Base-by-base conservation (phyloP, 2,888 invertebrate genomes). In the Himalopsyche tibetana region DNA sequence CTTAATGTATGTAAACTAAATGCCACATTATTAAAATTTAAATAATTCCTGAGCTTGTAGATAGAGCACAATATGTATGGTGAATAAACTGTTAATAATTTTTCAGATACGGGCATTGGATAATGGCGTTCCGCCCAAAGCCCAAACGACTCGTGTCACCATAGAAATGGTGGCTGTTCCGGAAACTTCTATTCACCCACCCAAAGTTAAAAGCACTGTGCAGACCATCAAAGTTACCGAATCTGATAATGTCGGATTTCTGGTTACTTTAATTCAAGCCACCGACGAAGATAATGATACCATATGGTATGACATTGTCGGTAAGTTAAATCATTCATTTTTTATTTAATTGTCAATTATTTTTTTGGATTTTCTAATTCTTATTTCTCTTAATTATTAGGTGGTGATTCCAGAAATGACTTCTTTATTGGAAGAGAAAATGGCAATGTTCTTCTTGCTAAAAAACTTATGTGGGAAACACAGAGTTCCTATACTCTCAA, bases 301-400 rank as follows among this genome's bases (percentile, higher is more conserved):
- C 87, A 93, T 99, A 89, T 99, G 98, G 97, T 99, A 96, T 92
- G 96, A 97, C 90, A 98, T 99, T 89, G 95, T 95, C 87, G 96
- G 97, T 97, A 91, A 93, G 95, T 93, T 87, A 19, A 45, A 83
- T 80, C n/a, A 19, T 82, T 51, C 38, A 4, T 80, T 55, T 83
- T 51, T 51, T 15, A 15, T 51, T 51, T 4, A 51, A 5, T 83
- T 17, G 2, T 42, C 2, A 42, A 17, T 51, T 11, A 42, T 15
- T 5, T 51, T 51, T 3, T 19, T 28, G 19, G 19, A 3, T n/a
- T 55, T 19, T 28, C 0, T 82, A n/a, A 51, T 36, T 83, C 38
- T 83, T 28, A 83, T 83, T 42, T 69, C 17, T 42, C 11, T 11
- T 88, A 85, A 88, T 89, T 90, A 91, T 28, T 91, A 97, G 98